A percentile compares a stretch with the other conserved stretches of the same genome.
phyloP scores from a whole-genome alignment of 2,888 invertebrate genomes.

The Euspilapteryx auroguttella region DNA sequence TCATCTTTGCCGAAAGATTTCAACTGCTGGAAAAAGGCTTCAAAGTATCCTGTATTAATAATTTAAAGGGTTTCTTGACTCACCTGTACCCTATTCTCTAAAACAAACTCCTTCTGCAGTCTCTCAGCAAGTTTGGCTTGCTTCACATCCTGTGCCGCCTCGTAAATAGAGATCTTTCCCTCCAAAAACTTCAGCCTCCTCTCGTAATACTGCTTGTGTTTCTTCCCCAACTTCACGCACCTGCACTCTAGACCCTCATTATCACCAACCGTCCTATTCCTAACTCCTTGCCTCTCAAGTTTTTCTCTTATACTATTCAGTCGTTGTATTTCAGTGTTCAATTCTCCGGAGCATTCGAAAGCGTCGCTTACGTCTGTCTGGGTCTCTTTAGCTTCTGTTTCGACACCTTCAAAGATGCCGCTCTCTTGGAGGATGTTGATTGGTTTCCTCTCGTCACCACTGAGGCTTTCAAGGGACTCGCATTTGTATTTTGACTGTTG shows the following conservation, averaged over 20 bases:
- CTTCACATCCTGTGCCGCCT: constrained; percentile 66
- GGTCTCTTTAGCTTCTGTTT: constrained; percentile 46
- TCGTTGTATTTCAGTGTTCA: constrained; percentile 65
- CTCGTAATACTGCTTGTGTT: constrained; percentile 67
- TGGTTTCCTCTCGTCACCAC: constrained; percentile 49
- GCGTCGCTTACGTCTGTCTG: constrained; percentile 62
- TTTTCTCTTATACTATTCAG: constrained; percentile 65
- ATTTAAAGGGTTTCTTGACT: too few species aligned
- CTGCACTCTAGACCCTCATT: constrained; percentile 46
- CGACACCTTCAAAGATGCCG: constrained; percentile 70
- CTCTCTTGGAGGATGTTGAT: constrained; percentile 69
- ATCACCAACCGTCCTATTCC: constrained; percentile 44
- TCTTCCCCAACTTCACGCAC: constrained; percentile 56
- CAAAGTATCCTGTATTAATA: too few species aligned
- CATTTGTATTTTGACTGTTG: constrained; percentile 46
- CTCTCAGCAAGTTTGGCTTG: constrained; percentile 63
- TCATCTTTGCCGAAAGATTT: too few species aligned
- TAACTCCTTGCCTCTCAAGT: constrained; percentile 60
- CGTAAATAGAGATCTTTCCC: constrained; percentile 67
- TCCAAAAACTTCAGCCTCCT: constrained; percentile 66
- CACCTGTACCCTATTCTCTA: constrained; percentile 53
- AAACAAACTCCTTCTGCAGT: constrained; percentile 62
- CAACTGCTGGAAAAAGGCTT: too few species aligned
- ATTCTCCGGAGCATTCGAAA: constrained; percentile 52
- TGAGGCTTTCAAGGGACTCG: constrained; percentile 45